Evolutionary conservation across 2,888 invertebrate genomes (phyloP), one percentile per base, ranked within the genome.

Genomic region (Brachylomia viminalis): DNA sequence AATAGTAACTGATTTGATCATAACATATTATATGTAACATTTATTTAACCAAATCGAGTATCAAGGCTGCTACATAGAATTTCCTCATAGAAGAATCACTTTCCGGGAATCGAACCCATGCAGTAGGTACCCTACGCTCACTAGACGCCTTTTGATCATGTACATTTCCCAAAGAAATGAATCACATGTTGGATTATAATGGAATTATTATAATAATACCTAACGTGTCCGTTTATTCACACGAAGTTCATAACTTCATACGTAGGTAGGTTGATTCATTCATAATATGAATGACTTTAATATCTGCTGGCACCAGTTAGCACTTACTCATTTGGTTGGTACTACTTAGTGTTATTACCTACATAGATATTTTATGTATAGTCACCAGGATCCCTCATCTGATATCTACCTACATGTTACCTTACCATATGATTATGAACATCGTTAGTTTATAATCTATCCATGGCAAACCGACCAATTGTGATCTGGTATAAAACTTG

Each of bases 221-320:
- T 20, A 23, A 68, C 59, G 52, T n/a, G 38, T 52, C n/a, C 13
- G 64, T 83, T 71, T 75, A 79, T 83, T 71, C 59, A 71, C 47
- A 59, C 30, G 20, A 38, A 56, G 45, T 59, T 64, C 54, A 72
- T 58, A 47, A 23, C 42, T 42, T 10, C 27, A 5, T 54, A 47
- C 20, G 15, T 23, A 56, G 2, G 30, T 75, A 59, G 54, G 61
- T 52, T 77, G 49, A 64, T 67, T 71, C 79, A 75, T 75, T 82
- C 80, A 64, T 68, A 61, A 54, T 52, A 70, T 49, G 78, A 75
- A 75, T 47, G 64, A 56, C 33, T 75, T 77, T 81, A 45, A 49
- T 68, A 61, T 62, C 23, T 56, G 66, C 17, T 58, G 33, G 47
- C 30, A 47, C 30, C 67, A 56, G 65, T 73, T 67, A 47, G 52